Percentiles rank a stretch among this genome's conserved stretches.
Conservation (phyloP, 2,113 vertebrate genomes). For the Dicrurus megarhynchus region DNA sequence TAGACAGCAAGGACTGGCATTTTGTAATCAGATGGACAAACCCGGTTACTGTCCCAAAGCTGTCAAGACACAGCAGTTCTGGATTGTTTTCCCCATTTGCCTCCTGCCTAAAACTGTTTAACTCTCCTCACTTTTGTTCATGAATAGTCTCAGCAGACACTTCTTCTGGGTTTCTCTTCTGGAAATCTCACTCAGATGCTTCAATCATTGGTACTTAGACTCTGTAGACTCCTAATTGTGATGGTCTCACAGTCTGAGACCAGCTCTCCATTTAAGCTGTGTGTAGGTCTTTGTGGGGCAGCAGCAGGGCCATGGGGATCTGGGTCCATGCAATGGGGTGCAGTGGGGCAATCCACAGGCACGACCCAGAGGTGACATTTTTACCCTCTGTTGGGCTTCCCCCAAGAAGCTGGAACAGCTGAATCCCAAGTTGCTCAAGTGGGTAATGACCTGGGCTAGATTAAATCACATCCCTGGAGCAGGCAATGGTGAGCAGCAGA, state of each 20-base stretch:
- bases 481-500: rapidly evolving
- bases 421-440: not conserved
- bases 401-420: not conserved
- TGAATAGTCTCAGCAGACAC: not conserved
- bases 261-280: not conserved
- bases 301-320: not conserved
- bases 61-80: not conserved
- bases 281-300: not conserved
- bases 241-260: not conserved
- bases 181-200: not conserved
- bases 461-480: not conserved
- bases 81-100: not conserved
- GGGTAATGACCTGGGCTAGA: not conserved
- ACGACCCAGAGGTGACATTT: not conserved
- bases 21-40: not conserved
- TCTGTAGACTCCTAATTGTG: not conserved
- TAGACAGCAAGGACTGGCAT: not conserved
- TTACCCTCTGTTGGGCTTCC: not conserved
- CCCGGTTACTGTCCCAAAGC: not conserved
- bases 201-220: not conserved
- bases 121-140: not conserved
- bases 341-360: not conserved
- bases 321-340: not conserved
- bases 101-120: not conserved
- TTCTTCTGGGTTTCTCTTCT: not conserved